Conservation (phyloP, 2,888 invertebrate genomes). For the Ophioninae sp. region DNA sequence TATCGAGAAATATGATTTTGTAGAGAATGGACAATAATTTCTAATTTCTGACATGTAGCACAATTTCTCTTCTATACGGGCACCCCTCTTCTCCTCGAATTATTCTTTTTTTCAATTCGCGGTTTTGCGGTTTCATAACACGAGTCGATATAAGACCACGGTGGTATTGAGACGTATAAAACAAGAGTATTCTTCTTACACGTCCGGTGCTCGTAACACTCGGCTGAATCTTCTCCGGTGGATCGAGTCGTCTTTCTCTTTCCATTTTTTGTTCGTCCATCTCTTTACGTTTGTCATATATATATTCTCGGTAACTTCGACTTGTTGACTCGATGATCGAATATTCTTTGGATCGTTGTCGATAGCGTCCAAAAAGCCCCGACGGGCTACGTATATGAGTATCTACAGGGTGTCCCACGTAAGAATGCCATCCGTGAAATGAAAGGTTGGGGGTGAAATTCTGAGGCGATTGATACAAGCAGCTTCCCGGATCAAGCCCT, state of each 20-base stretch:
- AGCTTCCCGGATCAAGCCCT: too few relatives aligned
- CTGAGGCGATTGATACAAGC: too few relatives aligned
- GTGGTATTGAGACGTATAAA: slow-evolving; percentile 24
- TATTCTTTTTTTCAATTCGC: slow-evolving; percentile 38
- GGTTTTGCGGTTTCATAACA: slow-evolving; percentile 55
- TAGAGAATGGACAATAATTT: background rate
- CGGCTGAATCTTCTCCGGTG: slow-evolving; percentile 46
- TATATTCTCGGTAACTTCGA: background rate
- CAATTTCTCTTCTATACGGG: background rate
- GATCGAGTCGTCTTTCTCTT: slow-evolving; percentile 38
- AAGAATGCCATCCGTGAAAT: too few relatives aligned
- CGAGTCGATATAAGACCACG: slow-evolving; percentile 39
- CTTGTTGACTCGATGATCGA: background rate
- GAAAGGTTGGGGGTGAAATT: too few relatives aligned
- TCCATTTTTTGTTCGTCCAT: slow-evolving; percentile 8
- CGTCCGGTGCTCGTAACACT: slow-evolving; percentile 52
- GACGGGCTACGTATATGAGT: slow-evolving; percentile 31
- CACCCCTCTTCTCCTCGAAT: background rate
- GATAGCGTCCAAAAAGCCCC: slow-evolving; percentile 37
- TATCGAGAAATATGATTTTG: too few relatives aligned
- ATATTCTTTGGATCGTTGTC: too few relatives aligned
- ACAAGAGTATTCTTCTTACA: slow-evolving; percentile 27
- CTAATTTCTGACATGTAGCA: background rate
- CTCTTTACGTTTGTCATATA: slow-evolving; percentile 4
- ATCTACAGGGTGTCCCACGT: too few relatives aligned